These are phyloP conservation scores for Protobothrops mucrosquamatus DNA, from an alignment of 2,113 vertebrate genomes.

Conservation along the genomic window DNA sequence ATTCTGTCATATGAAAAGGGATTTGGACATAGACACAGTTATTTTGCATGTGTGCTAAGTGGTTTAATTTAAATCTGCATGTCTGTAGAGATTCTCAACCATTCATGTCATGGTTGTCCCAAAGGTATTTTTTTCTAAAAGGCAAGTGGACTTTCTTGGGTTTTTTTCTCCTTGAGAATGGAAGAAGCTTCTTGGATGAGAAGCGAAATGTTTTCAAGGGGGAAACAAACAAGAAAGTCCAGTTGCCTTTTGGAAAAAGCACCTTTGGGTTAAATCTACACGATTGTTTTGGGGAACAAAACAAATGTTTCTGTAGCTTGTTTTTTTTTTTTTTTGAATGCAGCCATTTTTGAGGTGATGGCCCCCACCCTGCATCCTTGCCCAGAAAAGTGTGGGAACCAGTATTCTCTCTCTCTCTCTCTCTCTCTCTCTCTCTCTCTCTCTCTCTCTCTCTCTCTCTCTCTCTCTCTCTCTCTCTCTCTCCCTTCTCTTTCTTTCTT, in stretches of 20 bases:
- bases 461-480: too few species aligned
- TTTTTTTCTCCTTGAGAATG: too few species aligned
- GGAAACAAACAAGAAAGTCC: too few species aligned
- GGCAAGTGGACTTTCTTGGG: not conserved
- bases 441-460: too few species aligned
- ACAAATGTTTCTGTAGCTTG: not conserved
- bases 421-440: too few species aligned
- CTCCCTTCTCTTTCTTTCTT: too few species aligned
- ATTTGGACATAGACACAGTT: not conserved
- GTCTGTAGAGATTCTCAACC: not conserved
- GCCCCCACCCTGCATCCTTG: not conserved
- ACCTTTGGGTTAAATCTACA: not conserved
- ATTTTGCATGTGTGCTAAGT: not conserved
- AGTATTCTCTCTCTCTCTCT: too few species aligned
- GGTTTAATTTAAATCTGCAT: not conserved
- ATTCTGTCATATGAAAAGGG: not conserved
- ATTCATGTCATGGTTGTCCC: too few species aligned
- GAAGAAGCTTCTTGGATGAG: too few species aligned
- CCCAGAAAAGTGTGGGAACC: not conserved
- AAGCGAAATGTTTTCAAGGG: too few species aligned
- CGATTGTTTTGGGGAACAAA: not conserved
- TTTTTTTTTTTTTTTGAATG: not conserved
- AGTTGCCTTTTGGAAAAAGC: too few species aligned
- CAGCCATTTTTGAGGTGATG: not conserved
- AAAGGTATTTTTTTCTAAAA: not conserved